Percentiles rank a stretch among this genome's conserved stretches.
These are phyloP conservation scores for Eilema sororculum DNA, from an alignment of 2,888 invertebrate genomes.

Conservation along the genomic window DNA sequence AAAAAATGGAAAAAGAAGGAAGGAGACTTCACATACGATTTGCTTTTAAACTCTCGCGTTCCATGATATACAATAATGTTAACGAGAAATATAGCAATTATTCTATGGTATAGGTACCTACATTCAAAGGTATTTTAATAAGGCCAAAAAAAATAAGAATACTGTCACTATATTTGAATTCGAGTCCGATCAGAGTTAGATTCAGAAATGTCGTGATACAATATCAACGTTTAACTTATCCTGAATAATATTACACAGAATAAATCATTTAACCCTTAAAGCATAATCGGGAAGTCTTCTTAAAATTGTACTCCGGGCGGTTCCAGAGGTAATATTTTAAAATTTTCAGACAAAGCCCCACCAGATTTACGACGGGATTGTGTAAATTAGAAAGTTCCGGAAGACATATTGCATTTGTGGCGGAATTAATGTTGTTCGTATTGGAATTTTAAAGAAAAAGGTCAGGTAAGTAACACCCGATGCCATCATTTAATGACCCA, in stretches of 20 bases:
- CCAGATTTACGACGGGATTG: constrained; percentile 76
- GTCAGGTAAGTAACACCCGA: neutral
- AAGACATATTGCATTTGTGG: constrained; percentile 69
- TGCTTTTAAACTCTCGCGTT: too few species aligned
- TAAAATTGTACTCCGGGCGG: constrained; percentile 54
- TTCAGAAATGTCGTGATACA: neutral
- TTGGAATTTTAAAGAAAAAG: constrained; percentile 35
- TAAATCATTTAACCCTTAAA: constrained; percentile 72
- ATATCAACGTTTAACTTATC: neutral
- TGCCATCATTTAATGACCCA: neutral
- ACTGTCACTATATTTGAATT: neutral
- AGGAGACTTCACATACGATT: too few species aligned
- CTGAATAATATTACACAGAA: constrained; percentile 46
- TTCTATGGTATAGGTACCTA: too few species aligned
- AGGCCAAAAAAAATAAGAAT: too few species aligned
- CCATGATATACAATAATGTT: too few species aligned
- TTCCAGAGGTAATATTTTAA: constrained; percentile 71
- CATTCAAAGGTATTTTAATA: too few species aligned
- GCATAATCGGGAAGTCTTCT: constrained; percentile 59
- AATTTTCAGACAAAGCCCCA: constrained; percentile 69
- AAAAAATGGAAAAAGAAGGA: too few species aligned
- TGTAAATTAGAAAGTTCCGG: constrained; percentile 78
- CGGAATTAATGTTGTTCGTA: constrained; percentile 60
- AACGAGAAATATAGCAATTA: too few species aligned
- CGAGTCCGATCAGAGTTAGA: neutral